A percentile compares a stretch with the other conserved stretches of the same genome.
phyloP scores from a whole-genome alignment of 2,888 invertebrate species.

The Lamellibrachia columna region DNA sequence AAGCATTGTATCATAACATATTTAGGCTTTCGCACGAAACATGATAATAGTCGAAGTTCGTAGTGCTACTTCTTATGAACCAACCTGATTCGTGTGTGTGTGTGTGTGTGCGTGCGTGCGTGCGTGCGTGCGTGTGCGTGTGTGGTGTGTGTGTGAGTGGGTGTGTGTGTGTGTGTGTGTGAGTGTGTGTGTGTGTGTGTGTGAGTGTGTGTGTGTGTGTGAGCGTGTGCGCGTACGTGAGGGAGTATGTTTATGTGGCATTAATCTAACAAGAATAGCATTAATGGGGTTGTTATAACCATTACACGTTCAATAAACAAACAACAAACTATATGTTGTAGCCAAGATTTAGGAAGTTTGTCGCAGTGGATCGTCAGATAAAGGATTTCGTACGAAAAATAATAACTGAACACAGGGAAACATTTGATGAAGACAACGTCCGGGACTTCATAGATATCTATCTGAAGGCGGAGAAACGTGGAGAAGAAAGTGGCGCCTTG shows the following conservation, averaged over 20 bases:
- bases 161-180: no score
- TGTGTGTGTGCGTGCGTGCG: background rate
- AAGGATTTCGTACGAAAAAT: background rate
- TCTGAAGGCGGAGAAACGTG: background rate
- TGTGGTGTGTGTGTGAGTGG: no score
- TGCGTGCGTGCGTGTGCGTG: no score
- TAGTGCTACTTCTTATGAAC: background rate
- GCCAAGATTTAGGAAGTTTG: background rate
- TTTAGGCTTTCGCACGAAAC: no score
- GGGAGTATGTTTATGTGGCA: no score
- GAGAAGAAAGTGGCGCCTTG: background rate
- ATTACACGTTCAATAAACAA: no score
- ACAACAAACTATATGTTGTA: background rate
- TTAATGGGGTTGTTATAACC: no score
- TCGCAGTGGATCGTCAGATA: background rate
- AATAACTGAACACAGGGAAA: background rate
- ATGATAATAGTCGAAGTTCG: no score
- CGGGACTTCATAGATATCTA: constrained; percentile 22
- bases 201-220: no score
- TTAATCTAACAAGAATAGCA: no score
- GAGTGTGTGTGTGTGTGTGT: no score
- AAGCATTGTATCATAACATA: background rate
- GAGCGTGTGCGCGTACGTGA: background rate
- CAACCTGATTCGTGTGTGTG: no score
- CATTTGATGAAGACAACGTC: constrained; percentile 22